Evolutionary conservation across 2,113 vertebrate species (phyloP).

Genomic region (Neodontobutis hainanensis): DNA sequence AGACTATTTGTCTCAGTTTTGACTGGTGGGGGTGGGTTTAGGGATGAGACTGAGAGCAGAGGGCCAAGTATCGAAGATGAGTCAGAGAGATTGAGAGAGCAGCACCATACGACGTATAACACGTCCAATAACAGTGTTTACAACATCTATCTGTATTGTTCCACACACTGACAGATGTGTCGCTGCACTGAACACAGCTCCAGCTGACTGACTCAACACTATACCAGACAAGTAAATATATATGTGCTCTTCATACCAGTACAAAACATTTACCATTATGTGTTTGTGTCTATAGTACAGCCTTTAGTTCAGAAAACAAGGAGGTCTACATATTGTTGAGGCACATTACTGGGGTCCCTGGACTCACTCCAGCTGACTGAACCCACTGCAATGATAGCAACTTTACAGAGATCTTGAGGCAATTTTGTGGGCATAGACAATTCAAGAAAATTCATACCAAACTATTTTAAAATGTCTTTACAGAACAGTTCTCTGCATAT

Average conservation of each 20-base stretch:
- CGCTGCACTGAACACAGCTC: constrained; percentile 13
- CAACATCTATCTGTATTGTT: constrained; percentile 45
- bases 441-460: too few species aligned
- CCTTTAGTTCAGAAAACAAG: too few species aligned
- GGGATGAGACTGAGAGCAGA: background rate
- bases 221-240: background rate
- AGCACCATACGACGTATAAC: constrained; percentile 7
- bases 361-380: too few species aligned
- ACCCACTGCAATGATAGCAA: too few species aligned
- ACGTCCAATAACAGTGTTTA: constrained; percentile 37
- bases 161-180: constrained; percentile 40
- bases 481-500: too few species aligned
- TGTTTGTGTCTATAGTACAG: too few species aligned
- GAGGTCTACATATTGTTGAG: too few species aligned
- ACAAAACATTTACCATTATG: background rate
- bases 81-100: constrained; percentile 44
- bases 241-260: background rate
- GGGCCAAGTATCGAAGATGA: constrained; percentile 36
- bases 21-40: constrained; percentile 13
- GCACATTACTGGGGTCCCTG: too few species aligned
- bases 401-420: too few species aligned
- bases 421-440: too few species aligned
- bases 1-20: constrained; percentile 38
- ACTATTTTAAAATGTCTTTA: too few species aligned
- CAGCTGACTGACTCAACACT: background rate